phyloP scores from a whole-genome alignment of 1,140 invertebrate genomes.

The Riptortus pedestris region DNA sequence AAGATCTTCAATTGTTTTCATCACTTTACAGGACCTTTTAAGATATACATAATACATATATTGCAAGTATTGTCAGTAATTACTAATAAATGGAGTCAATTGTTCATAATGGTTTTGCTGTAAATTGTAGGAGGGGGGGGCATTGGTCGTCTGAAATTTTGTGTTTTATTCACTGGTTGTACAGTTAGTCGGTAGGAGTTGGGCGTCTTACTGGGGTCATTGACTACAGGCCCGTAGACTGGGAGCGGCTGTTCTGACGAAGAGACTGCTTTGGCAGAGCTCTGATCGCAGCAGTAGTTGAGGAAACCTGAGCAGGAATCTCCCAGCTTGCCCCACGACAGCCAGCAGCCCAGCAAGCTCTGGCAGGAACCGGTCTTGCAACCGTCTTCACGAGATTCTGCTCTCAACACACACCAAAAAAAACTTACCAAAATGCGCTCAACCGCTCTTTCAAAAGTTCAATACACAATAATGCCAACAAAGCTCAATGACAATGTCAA shows the following conservation, averaged over 20 bases:
- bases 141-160: constrained; percentile 4
- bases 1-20: no score
- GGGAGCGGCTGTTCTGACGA: constrained; percentile 41
- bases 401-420: not conserved
- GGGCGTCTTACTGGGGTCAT: constrained; percentile 56
- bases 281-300: constrained; percentile 74
- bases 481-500: no score
- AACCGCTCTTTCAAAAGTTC: no score
- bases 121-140: no score
- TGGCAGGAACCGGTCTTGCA: constrained; percentile 70
- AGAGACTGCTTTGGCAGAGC: constrained; percentile 53
- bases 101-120: no score
- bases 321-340: constrained; percentile 76
- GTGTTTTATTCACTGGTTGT: constrained; percentile 11
- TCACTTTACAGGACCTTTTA: no score
- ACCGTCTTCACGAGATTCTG: not conserved
- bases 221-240: constrained; percentile 54
- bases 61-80: no score
- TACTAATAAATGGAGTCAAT: no score
- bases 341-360: constrained; percentile 86
- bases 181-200: not conserved
- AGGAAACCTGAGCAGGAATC: constrained; percentile 71
- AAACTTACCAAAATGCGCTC: no score
- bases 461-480: no score
- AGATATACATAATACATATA: no score